phyloP scores from a whole-genome alignment of 2,888 invertebrate species.

The Ellobium chinense region DNA sequence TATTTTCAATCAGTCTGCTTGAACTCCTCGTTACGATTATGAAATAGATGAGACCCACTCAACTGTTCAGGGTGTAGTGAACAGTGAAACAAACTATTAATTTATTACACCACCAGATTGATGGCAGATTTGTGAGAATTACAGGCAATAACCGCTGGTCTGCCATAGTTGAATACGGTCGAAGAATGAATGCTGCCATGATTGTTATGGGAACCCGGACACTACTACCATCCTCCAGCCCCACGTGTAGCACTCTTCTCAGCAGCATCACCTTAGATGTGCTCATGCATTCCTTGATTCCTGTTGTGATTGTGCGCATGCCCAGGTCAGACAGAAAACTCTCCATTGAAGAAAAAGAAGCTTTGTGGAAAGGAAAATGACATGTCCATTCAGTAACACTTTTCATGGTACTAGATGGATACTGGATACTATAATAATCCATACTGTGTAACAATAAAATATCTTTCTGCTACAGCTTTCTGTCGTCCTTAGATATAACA shows the following conservation, averaged over 20 bases:
- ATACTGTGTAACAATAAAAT: too few species aligned
- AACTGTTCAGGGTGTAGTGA: background rate
- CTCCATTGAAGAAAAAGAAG: background rate
- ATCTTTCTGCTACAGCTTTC: too few species aligned
- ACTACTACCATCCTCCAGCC: background rate
- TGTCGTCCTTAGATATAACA: too few species aligned
- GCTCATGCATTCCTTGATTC: background rate
- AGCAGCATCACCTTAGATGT: background rate
- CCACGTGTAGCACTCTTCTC: background rate
- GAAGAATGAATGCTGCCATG: background rate
- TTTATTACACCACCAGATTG: background rate
- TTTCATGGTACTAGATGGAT: too few species aligned
- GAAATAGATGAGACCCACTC: background rate
- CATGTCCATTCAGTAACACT: background rate
- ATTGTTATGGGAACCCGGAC: background rate
- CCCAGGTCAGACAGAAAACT: background rate
- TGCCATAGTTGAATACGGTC: conserved; percentile 12
- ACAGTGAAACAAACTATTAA: background rate
- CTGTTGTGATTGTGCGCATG: background rate
- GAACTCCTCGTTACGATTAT: background rate
- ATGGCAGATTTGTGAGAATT: conserved; percentile 7
- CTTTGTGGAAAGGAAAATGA: background rate
- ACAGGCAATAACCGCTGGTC: background rate
- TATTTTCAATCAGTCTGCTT: background rate
- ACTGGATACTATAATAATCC: too few species aligned